Evolutionary conservation across 2,113 vertebrate genomes (phyloP), one percentile per base, ranked within the genome.

Genomic region (Halichoerus grypus): DNA sequence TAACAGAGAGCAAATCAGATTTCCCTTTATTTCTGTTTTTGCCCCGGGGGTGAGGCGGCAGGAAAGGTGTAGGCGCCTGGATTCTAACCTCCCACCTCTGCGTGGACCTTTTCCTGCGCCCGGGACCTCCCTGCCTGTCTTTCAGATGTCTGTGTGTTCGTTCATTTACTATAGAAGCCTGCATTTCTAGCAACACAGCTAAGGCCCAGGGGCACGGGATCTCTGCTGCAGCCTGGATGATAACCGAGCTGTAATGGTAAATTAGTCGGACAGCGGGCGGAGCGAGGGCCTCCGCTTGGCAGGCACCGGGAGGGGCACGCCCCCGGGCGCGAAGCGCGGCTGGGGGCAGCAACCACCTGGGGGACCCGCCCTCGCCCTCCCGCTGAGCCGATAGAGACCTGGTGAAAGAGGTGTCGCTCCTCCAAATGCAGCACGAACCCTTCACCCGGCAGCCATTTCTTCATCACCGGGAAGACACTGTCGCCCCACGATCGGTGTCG

Each of bases 401-500:
- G 36, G 18, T 24, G 7, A 0, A 49, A 8, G 39, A 16, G 21
- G 4, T 77, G 18, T 2, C 10, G 8, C 26, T n/a, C 26, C 12
- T 26, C 10, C 39, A 16, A 5, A 28, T 33, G 74, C 46, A 21
- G 53, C n/a, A 5, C 4, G 0, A 8, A 1, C 18, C 0, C 1
- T 1, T 9, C 11, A 2, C 7, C 14, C n/a, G 28, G n/a, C 31
- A 57, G 22, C 16, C 13, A 5, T 65, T 31, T 13, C 28, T 33
- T 76, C 10, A 28, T 15, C 39, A 22, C 26, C 1, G 4, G 57
- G 36, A 26, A 11, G 2, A 4, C 22, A 4, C 1, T 7, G 28
- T 26, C 1, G 0, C 12, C 8, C 18, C 0, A 3, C 0, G 11
- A 12, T 46, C 9, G 0, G 11, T 3, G 21, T 33, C 2, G 0